Evolutionary conservation across 2,113 vertebrate species (phyloP), one percentile per base, ranked within the genome.

Genomic region (Phocoena phocoena): DNA sequence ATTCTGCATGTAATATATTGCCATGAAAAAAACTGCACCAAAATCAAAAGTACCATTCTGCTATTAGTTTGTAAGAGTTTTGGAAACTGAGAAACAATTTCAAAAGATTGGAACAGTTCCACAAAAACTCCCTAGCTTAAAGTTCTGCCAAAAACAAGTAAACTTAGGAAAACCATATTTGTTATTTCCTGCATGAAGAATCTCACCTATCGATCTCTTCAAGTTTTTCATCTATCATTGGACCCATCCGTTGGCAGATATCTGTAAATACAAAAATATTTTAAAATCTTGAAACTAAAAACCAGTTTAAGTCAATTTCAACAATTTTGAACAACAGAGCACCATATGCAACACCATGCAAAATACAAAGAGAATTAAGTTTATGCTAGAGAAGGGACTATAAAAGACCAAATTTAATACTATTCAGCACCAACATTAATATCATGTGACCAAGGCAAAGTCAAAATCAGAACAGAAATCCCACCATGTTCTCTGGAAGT

Each of bases 231-330:
- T 99, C 99, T 98, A 99, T 99, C 99, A 99, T 98, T 7, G 99
- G 99, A 67, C 99, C 99, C 99, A 99, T 99, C 98, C 99, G 99
- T 88, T 99, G 99, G 97, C 99, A 99, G n/a, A 99, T 98, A 98
- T 98, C 99, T 99, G 98, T 81, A 96, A 98, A 98, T n/a, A 98
- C 26, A 98, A 92, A 97, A 98, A 93, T 0, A 20, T 70, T 81
- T 91, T 38, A 11, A 87, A 73, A 94, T 73, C 23, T 65, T 93
- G 50, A 91, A 98, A 97, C 8, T 33, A 53, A 76, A 83, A 88
- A 3, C 5, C 41, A 96, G 87, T 25, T 80, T 94, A 97, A 88
- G 38, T 41, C 53, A 86, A 47, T 96, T 83, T 87, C 63, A 95
- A 44, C 6, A 47, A 62, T 73, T 93, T 94, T 94, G 79, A 90